Conservation (phyloP, 2,113 vertebrate species). For the Chaetorhynchus papuensis region DNA sequence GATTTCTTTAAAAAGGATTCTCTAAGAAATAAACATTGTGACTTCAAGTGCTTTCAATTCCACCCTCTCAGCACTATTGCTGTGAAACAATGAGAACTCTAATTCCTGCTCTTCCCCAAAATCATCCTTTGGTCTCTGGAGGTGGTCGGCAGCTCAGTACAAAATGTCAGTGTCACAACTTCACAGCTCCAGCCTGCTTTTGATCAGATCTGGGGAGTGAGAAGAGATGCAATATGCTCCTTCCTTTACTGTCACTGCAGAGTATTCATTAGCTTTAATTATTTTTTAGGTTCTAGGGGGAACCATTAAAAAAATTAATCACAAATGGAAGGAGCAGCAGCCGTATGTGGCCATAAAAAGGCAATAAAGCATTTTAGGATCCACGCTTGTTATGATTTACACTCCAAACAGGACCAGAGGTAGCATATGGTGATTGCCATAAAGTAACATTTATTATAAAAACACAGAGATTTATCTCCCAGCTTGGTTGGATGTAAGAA, state of each 20-base stretch:
- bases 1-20: not conserved
- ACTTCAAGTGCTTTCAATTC: not conserved
- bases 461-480: not conserved
- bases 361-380: conserved; percentile 45
- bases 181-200: conserved; percentile 11
- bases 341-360: conserved; percentile 48
- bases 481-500: not conserved
- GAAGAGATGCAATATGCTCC: conserved; percentile 9
- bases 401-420: conserved; percentile 29
- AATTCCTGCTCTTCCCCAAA: conserved; percentile 25
- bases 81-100: not conserved
- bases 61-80: not conserved
- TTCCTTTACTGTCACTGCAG: not conserved
- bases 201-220: conserved; percentile 26
- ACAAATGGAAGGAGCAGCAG: conserved; percentile 30
- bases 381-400: conserved; percentile 56
- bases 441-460: conserved; percentile 30
- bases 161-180: not conserved
- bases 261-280: conserved; percentile 71
- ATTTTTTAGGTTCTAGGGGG: conserved; percentile 67
- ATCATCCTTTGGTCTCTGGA: conserved; percentile 34
- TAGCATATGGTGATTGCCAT: conserved; percentile 35
- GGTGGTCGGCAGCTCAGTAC: conserved; percentile 10
- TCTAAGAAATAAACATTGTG: not conserved
- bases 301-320: conserved; percentile 65